These are phyloP conservation scores for Axinella damicornis DNA, from an alignment of 37 sponge, comb jelly and placozoan genomes.

Conservation along the genomic window DNA sequence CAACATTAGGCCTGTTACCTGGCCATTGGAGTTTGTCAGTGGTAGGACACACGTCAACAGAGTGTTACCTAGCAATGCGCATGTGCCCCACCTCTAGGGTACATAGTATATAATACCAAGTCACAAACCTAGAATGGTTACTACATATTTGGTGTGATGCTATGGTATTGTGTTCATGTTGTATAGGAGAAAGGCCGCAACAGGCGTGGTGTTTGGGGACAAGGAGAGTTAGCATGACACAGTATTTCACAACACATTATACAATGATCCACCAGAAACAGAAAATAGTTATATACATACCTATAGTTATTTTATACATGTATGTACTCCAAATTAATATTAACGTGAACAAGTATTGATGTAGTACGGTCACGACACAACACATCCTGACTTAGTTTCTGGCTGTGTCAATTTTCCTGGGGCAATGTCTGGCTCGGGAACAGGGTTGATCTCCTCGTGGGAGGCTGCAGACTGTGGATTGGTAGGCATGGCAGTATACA, in stretches of 20 bases:
- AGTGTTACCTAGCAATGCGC: no score
- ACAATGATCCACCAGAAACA: background rate
- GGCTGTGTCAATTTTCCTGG: slow-evolving; percentile 79
- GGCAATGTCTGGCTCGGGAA: slow-evolving; percentile 90
- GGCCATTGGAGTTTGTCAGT: no score
- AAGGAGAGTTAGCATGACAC: background rate
- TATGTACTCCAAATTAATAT: background rate
- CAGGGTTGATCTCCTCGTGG: slow-evolving; percentile 88
- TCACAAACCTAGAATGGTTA: no score
- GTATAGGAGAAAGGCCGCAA: slow-evolving; percentile 58
- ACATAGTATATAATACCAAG: no score
- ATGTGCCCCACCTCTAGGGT: background rate
- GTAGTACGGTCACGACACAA: slow-evolving; percentile 52
- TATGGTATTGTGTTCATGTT: no score
- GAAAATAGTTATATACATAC: no score
- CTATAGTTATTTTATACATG: background rate
- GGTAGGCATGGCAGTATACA: background rate
- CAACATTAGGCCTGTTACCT: no score
- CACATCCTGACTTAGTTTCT: slow-evolving; percentile 86
- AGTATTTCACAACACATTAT: background rate
- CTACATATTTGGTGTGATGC: no score
- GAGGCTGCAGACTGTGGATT: slow-evolving; percentile 51
- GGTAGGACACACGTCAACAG: background rate
- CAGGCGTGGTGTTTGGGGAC: slow-evolving; percentile 66
- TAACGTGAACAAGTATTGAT: background rate